Evolutionary conservation across 1,140 invertebrate species (phyloP).

Genomic region (Babylonia areolata): DNA sequence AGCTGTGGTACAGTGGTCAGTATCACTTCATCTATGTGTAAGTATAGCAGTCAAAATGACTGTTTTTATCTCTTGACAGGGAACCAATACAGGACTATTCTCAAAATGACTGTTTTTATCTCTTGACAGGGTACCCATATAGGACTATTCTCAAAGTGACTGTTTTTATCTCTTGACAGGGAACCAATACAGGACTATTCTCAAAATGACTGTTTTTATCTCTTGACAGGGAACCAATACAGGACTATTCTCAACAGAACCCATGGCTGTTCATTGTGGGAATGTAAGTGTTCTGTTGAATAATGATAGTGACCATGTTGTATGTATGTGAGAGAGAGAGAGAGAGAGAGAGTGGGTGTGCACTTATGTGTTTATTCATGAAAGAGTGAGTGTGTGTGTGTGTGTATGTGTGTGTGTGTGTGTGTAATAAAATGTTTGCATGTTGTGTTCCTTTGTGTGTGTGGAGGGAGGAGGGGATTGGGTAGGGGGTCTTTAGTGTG

Average conservation of each 20-base stretch:
- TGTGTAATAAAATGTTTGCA: slow-evolving; percentile 6
- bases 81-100: not conserved
- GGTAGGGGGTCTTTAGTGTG: too few relatives aligned
- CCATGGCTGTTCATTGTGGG: slow-evolving; percentile 69
- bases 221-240: slow-evolving; percentile 62
- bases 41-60: too few relatives aligned
- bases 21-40: not conserved
- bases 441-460: not conserved
- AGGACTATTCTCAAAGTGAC: not conserved
- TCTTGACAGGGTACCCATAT: not conserved
- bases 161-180: not conserved
- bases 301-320: not conserved
- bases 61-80: too few relatives aligned
- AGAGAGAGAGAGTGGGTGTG: too few relatives aligned
- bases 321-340: too few relatives aligned
- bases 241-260: slow-evolving; percentile 59
- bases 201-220: slow-evolving; percentile 9
- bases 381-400: not conserved
- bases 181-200: not conserved
- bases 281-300: slow-evolving; percentile 61
- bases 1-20: not conserved
- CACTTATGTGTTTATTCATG: slow-evolving; percentile 13
- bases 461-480: too few relatives aligned
- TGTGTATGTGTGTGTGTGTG: not conserved
- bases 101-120: not conserved